Evolutionary conservation across 2,888 invertebrate species (phyloP).

Genomic region (Dryomyza anilis): DNA sequence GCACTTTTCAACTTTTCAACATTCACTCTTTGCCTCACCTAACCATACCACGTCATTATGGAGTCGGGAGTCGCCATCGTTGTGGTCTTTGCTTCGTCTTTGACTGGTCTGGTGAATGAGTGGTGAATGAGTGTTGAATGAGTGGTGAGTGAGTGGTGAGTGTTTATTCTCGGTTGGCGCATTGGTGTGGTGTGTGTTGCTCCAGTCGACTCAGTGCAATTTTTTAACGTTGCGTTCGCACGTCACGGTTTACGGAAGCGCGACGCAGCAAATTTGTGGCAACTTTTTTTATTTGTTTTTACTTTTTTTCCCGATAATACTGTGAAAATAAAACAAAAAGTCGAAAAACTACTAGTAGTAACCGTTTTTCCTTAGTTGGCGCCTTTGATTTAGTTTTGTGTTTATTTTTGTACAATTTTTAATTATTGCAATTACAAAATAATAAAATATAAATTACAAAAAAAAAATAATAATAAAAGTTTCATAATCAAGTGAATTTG

Average conservation of each 20-base stretch:
- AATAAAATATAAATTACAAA: too few species aligned
- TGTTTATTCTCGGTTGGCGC: too few species aligned
- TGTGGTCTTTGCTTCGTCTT: background rate
- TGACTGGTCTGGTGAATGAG: background rate
- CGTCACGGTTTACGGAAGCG: conserved; percentile 18
- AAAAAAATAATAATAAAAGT: too few species aligned
- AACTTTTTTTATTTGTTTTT: too few species aligned
- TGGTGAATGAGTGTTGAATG: background rate
- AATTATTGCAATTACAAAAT: too few species aligned
- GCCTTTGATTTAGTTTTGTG: background rate
- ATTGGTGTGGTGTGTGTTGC: background rate
- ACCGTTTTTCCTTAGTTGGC: background rate
- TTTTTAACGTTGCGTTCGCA: conserved; percentile 25
- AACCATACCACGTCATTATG: too few species aligned
- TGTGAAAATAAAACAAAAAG: conserved; percentile 2
- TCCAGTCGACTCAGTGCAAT: conserved; percentile 25
- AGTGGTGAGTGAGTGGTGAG: conserved; percentile 1
- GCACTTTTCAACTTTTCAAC: too few species aligned
- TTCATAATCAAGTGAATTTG: too few species aligned
- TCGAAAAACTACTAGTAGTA: background rate
- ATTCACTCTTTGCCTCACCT: too few species aligned
- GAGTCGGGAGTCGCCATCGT: too few species aligned
- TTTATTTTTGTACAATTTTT: too few species aligned
- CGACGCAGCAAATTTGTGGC: background rate
- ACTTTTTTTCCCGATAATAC: too few species aligned